These are phyloP conservation scores for Tinea trinotella DNA, from an alignment of 2,888 invertebrate species.

Conservation along the genomic window DNA sequence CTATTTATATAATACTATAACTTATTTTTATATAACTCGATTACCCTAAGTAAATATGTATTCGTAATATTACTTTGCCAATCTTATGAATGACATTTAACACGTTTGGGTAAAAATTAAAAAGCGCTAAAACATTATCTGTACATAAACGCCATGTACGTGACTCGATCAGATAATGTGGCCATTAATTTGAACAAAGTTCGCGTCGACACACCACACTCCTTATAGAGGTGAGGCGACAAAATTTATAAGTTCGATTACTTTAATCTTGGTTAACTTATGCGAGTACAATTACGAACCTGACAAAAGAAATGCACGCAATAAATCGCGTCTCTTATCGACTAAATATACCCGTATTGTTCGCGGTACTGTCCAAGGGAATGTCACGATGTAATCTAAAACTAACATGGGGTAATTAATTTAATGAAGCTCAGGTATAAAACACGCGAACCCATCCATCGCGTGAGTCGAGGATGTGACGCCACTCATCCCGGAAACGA, in stretches of 20 bases:
- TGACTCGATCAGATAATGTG: slow-evolving; percentile 68
- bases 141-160: slow-evolving; percentile 70
- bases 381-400: slow-evolving; percentile 53
- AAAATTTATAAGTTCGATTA: slow-evolving; percentile 74
- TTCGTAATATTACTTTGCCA: background rate
- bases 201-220: slow-evolving; percentile 67
- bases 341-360: slow-evolving; percentile 63
- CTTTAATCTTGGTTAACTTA: slow-evolving; percentile 72
- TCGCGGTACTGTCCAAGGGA: slow-evolving; percentile 33
- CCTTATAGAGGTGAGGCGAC: slow-evolving; percentile 71
- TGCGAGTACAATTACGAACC: slow-evolving; percentile 73
- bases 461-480: slow-evolving; percentile 7
- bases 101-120: slow-evolving; percentile 40
- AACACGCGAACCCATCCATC: slow-evolving; percentile 3
- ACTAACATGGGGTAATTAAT: slow-evolving; percentile 65
- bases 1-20: no score
- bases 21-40: no score
- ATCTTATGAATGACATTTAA: slow-evolving; percentile 22
- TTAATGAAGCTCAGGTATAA: slow-evolving; percentile 54
- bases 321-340: slow-evolving; percentile 67
- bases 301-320: slow-evolving; percentile 73
- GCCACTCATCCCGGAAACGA: background rate
- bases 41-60: background rate
- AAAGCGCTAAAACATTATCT: slow-evolving; percentile 64
- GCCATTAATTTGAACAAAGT: slow-evolving; percentile 70